Conservation (phyloP, 1,140 invertebrate genomes). For the Drosophila mojavensis region DNA sequence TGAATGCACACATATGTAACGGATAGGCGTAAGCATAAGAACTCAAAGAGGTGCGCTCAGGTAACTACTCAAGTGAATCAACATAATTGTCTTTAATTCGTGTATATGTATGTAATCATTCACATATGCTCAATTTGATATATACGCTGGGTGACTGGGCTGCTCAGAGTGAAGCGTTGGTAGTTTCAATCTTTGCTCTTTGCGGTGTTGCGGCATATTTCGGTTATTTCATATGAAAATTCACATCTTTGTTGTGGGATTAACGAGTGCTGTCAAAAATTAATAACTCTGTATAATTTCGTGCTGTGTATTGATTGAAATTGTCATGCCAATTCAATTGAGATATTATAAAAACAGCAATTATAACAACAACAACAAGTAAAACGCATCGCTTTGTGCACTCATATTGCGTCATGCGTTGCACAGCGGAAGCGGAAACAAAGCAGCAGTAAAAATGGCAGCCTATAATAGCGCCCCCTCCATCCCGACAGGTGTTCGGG, state of each 20-base stretch:
- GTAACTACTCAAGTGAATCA: constrained; percentile 61
- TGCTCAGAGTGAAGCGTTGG: not conserved
- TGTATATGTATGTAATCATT: not conserved
- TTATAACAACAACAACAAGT: constrained; percentile 20
- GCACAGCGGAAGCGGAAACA: constrained; percentile 75
- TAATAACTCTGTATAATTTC: constrained; percentile 51
- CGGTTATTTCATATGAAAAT: not conserved
- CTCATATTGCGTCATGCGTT: constrained; percentile 49
- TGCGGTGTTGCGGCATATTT: constrained; percentile 14
- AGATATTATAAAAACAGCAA: constrained; percentile 9
- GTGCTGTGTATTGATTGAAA: constrained; percentile 51
- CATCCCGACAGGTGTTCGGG: not conserved
- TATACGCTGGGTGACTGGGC: constrained; percentile 1
- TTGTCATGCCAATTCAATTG: constrained; percentile 58
- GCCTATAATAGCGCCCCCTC: constrained; percentile 34
- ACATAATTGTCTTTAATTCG: constrained; percentile 56
- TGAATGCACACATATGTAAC: constrained; percentile 32
- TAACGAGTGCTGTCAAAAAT: constrained; percentile 35
- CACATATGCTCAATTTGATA: not conserved
- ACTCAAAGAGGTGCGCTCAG: constrained; percentile 38
- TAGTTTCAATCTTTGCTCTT: constrained; percentile 40
- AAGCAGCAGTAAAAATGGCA: constrained; percentile 62
- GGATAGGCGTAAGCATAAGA: constrained; percentile 27
- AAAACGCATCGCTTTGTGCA: constrained; percentile 12
- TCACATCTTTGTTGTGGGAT: constrained; percentile 23